Evolutionary conservation across 2,113 vertebrate genomes (phyloP), one percentile per base, ranked within the genome.

Genomic region (Furnarius figulus): DNA sequence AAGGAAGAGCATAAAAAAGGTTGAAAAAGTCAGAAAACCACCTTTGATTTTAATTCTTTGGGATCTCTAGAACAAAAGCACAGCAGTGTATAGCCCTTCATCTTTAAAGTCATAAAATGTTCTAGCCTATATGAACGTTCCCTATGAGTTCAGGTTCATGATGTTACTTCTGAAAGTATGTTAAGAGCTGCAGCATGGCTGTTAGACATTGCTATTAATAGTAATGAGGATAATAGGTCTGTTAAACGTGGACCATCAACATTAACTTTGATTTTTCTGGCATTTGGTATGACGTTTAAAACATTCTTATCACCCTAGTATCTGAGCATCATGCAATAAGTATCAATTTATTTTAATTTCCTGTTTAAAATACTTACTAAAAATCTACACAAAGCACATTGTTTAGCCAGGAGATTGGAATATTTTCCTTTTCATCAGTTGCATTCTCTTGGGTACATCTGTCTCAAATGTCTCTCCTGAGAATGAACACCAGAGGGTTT

Each of bases 401-500:
- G 94, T 96, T 96, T 91, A 92, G 79, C 75, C 85, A 97, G 73
- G 75, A 91, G 90, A 95, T 44, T 67, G 53, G 76, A 95, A 92
- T 89, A 82, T 94, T 95, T 93, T 78, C 56, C 50, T 94, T 96
- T 93, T 96, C 79, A 89, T 91, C 89, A 58, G 21, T 85, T 94
- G 31, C 37, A 70, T 87, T 97, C 97, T 92, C 97, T 88, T 93
- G 96, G 79, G 96, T 96, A 25, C 37, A 39, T 89, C 77, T 87
- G 76, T 95, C 82, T 91, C 81, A 89, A 94, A 91, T 80, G 33
- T 91, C 76, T 97, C 96, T 93, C 95, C 62, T 82, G 96, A 97
- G 95, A 95, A 87, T 39, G 73, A 97, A 93, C 80, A 96, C 96
- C 92, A 94, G 93, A 96, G 97, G 95, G 93, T 97, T 94, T 94